These are phyloP conservation scores for Microcebus ravelobensis DNA, from an alignment of 2,113 vertebrate genomes.

Conservation along the genomic window DNA sequence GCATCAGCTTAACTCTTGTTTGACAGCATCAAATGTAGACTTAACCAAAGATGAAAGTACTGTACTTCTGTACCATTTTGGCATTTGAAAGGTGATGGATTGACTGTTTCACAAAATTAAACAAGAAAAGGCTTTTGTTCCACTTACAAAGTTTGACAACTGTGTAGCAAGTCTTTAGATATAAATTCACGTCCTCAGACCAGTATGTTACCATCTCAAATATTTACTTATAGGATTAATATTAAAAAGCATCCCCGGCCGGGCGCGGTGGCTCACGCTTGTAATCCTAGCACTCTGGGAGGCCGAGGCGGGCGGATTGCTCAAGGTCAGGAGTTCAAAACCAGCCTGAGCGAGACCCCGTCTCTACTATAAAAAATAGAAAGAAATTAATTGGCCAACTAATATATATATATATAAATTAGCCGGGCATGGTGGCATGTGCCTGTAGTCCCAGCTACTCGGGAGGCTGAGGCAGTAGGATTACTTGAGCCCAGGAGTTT, in stretches of 20 bases:
- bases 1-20: conserved; percentile 41
- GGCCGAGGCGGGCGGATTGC: too few relatives aligned
- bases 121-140: conserved; percentile 34
- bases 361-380: too few relatives aligned
- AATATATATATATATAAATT: too few relatives aligned
- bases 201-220: background rate
- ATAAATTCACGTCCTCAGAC: background rate
- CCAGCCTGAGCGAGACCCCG: too few relatives aligned
- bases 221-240: background rate
- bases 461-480: too few relatives aligned
- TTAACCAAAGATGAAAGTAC: conserved; percentile 41
- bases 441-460: too few relatives aligned
- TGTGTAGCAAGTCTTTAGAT: background rate
- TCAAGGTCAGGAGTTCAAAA: too few relatives aligned
- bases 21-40: conserved; percentile 61
- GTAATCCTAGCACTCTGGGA: too few relatives aligned
- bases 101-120: conserved; percentile 25
- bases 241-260: background rate
- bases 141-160: background rate
- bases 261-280: too few relatives aligned
- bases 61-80: conserved; percentile 27
- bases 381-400: too few relatives aligned
- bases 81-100: conserved; percentile 1
- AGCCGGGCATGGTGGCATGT: too few relatives aligned
- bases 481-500: too few relatives aligned